Evolutionary conservation across 1,140 invertebrate species (phyloP), one percentile per base, ranked within the genome.

Genomic region (Sogatella furcifera): DNA sequence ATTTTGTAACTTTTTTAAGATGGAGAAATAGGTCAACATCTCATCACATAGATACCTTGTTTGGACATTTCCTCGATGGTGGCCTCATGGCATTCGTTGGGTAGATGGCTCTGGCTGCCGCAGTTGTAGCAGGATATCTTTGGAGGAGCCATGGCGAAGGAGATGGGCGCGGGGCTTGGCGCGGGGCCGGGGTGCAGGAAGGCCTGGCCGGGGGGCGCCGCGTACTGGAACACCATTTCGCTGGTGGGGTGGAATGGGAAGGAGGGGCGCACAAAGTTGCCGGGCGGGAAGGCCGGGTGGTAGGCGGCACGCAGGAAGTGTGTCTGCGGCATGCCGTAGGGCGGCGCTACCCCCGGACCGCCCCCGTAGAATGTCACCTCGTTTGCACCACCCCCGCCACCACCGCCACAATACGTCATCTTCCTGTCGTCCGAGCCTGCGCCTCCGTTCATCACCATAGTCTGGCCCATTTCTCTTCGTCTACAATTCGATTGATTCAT

Each of bases 51-150:
- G n/a, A 52, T 62, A 81, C 79, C 78, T 77, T 75, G 72, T 66
- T 78, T 81, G n/a, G 88, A 90, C 69, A 92, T 84, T 72, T 92
- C 89, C 70, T 95, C 90, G 80, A 93, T 90, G 8, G 88, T 89
- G 57, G 84, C 83, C 70, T 91, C 89, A 64, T 86, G 85, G 71
- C 92, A 95, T 41, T 93, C 90, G 61, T 79, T 74, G 1, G 89
- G 89, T n/a, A 80, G 76, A 72, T 95, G 92, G 57, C 77, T 85
- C 53, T 80, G 77, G 28, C 82, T 84, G 42, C 83, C 82, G 69
- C 83, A 84, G 65, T 84, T 84, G 65, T 82, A 84, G 67, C 83
- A 84, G 0, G 78, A 82, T 55, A 81, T 75, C 67, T 82, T 80
- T 66, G 77, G 73, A 57, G 81, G 68, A 53, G 73, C 67, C 62